phyloP scores from a whole-genome alignment of 2,113 vertebrate species.

The Shinisaurus crocodilurus region DNA sequence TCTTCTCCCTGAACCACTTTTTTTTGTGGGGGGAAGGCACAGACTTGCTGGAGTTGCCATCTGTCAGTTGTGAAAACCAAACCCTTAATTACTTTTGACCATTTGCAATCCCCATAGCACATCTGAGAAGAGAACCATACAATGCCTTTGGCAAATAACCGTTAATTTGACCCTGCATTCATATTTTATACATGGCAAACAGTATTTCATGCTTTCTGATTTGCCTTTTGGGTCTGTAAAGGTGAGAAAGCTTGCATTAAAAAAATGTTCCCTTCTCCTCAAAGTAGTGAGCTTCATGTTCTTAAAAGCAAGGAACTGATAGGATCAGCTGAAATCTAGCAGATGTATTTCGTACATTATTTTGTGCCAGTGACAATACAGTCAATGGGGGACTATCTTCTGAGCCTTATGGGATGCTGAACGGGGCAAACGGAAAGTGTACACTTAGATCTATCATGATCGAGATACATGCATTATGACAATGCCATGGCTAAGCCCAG shows the following conservation, averaged over 20 bases:
- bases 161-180: background rate
- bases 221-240: fast-evolving
- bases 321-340: background rate
- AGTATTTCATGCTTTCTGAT: background rate
- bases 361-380: background rate
- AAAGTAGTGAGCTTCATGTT: background rate
- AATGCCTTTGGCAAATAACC: background rate
- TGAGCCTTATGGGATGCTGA: background rate
- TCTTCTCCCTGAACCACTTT: background rate
- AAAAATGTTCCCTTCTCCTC: background rate
- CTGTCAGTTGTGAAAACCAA: background rate
- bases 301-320: conserved; percentile 1
- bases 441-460: background rate
- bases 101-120: background rate
- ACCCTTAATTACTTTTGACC: background rate
- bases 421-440: background rate
- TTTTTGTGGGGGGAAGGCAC: background rate
- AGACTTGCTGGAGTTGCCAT: background rate
- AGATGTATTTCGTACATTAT: background rate
- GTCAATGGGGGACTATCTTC: background rate
- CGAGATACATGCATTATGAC: background rate
- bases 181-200: background rate
- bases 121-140: background rate
- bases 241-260: background rate
- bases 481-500: background rate